Evolutionary conservation across 2,797 vertebrate species (phyloP), one percentile per base, ranked within the genome.

Genomic region (Falco columbarius): DNA sequence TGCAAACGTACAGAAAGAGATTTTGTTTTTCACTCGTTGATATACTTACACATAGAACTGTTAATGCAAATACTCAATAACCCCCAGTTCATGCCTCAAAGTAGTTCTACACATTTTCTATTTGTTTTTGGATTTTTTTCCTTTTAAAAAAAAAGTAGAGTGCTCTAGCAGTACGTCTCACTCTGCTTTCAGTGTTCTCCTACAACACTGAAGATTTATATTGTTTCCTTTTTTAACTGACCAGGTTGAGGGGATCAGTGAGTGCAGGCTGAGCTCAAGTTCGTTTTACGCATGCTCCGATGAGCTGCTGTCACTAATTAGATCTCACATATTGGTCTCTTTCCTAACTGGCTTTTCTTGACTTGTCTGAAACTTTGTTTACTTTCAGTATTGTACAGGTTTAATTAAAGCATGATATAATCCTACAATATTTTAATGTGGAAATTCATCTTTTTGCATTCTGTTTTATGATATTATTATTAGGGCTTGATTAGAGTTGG

Each of bases 161-260:
- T 40, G 36, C 10, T 2, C 10, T 16, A 14, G 40, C 34, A 10
- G 19, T 7, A 2, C 20, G 40, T 47, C 36, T 20, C 24, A 6
- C 44, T 16, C 26, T 19, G 13, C 51, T 46, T 14, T 26, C 27
- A 6, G 51, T 14, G 7, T 34, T 21, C 8, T 9, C 36, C 36
- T 22, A 3, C 13, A 32, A 3, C 40, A 7, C 7, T 23, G 30
- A 15, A 18, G 36, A 14, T 34, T 34, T 32, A 4, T 40, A 2
- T n/a, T 63, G 27, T n/a, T 30, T 26, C 36, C 24, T 13, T 26
- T 10, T 34, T 30, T 14, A 51, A 9, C 9, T 24, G 4, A 19
- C 17, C 9, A 1, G 2, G 1, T 2, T 5, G 23, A 12, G 30
- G 36, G n/a, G 55, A 7, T 40, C 7, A 1, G 66, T 6, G 59